Percentiles rank a stretch among this genome's conserved stretches.
Conservation (phyloP, 2,113 vertebrate species). For the Epinephelus fuscoguttatus region DNA sequence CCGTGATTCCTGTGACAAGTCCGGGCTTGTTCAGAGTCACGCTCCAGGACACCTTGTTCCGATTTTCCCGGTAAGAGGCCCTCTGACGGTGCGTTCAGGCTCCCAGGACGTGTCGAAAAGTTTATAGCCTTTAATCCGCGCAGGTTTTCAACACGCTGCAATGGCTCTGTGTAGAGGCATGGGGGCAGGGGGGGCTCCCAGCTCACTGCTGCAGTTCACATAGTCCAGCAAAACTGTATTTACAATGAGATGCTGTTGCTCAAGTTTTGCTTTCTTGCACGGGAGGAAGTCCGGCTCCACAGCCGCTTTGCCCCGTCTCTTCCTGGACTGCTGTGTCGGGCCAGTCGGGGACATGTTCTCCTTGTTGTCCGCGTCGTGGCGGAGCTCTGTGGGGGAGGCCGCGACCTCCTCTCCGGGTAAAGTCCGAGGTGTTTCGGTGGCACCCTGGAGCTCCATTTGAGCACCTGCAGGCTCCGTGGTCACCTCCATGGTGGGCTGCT, state of each 20-base stretch:
- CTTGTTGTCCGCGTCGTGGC: slow-evolving; percentile 38
- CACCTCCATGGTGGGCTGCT: neutral
- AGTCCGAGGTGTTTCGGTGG: neutral
- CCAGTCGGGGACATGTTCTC: slow-evolving; percentile 25
- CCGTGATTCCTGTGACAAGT: slow-evolving; percentile 2
- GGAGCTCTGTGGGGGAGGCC: neutral
- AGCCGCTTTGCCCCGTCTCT: slow-evolving; percentile 62
- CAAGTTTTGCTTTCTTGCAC: slow-evolving; percentile 71
- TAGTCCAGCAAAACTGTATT: slow-evolving; percentile 60
- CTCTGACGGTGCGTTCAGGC: fast-evolving
- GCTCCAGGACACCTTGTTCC: neutral
- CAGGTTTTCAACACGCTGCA: slow-evolving; percentile 63
- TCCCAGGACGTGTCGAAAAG: neutral
- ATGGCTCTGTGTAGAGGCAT: slow-evolving; percentile 65
- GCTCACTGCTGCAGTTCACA: slow-evolving; percentile 55
- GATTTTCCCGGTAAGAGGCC: neutral
- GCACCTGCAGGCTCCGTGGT: neutral
- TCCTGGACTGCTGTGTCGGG: slow-evolving; percentile 54
- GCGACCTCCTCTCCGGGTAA: neutral
- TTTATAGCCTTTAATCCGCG: neutral
- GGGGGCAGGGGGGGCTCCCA: slow-evolving; percentile 45
- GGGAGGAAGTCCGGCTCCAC: slow-evolving; percentile 73
- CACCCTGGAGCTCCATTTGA: neutral
- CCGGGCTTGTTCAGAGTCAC: slow-evolving; percentile 10
- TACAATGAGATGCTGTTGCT: slow-evolving; percentile 35